These are phyloP conservation scores for Pelmatolapia mariae DNA, from an alignment of 2,113 vertebrate genomes.

Conservation along the genomic window DNA sequence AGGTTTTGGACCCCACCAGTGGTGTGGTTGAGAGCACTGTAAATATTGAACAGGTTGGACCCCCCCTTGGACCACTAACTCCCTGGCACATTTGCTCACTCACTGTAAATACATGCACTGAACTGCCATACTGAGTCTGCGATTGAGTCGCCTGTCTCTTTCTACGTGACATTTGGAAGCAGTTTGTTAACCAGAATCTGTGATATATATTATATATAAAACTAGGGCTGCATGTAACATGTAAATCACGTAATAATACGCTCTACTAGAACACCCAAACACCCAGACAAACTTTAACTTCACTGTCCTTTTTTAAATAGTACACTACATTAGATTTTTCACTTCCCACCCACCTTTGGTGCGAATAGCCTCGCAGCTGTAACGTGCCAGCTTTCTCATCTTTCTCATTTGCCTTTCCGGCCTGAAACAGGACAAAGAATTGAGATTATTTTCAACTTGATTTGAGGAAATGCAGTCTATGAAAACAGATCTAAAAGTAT, in stretches of 20 bases:
- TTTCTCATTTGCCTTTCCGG: background rate
- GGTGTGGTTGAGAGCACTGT: background rate
- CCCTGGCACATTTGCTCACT: background rate
- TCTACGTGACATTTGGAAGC: background rate
- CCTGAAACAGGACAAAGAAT: background rate
- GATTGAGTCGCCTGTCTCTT: background rate
- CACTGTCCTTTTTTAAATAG: accelerated
- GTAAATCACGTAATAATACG: background rate
- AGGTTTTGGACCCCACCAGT: background rate
- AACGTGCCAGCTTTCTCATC: background rate
- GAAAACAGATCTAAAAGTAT: background rate
- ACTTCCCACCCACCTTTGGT: background rate
- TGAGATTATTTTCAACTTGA: background rate
- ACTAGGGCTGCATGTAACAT: background rate
- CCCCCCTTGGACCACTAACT: background rate
- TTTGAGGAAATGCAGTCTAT: background rate
- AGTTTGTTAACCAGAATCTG: background rate
- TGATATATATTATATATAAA: background rate
- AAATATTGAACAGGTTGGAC: background rate
- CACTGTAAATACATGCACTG: background rate
- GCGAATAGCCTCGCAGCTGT: background rate
- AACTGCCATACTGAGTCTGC: accelerated
- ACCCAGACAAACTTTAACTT: background rate
- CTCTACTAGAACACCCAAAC: background rate
- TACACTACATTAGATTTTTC: background rate